These are phyloP conservation scores for Sebastes trivittatus DNA, from an alignment of 2,797 vertebrate genomes.

Conservation along the genomic window DNA sequence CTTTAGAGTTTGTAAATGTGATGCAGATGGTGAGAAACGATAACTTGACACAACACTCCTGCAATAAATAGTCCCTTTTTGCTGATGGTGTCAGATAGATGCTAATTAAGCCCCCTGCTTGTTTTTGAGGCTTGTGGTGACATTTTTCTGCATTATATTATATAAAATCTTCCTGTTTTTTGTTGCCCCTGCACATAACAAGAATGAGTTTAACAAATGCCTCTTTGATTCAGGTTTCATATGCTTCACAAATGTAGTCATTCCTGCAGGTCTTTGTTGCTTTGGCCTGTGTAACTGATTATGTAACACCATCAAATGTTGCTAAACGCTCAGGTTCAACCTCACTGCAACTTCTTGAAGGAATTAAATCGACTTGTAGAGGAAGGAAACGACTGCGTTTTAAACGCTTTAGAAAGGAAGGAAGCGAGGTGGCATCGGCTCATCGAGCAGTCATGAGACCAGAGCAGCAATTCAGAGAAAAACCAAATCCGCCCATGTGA, in stretches of 20 bases:
- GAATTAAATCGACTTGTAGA: background rate
- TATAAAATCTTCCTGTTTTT: background rate
- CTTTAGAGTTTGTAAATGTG: background rate
- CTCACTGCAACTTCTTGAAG: background rate
- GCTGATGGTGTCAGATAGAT: background rate
- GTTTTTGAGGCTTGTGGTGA: background rate
- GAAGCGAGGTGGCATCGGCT: conserved; percentile 54
- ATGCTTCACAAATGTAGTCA: background rate
- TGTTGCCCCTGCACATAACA: background rate
- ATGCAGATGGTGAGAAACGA: background rate
- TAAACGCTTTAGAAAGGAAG: conserved; percentile 46
- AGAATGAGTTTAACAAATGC: background rate
- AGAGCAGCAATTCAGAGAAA: conserved; percentile 84
- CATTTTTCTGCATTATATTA: background rate
- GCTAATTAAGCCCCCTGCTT: background rate
- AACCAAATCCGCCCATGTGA: conserved; percentile 81
- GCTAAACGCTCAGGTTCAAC: background rate
- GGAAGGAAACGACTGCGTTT: conserved; percentile 37
- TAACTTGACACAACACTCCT: background rate
- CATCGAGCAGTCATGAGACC: conserved; percentile 24
- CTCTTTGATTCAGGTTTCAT: background rate
- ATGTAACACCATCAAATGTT: background rate
- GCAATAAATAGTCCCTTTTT: background rate
- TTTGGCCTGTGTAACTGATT: background rate
- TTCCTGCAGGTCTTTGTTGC: background rate